Evolutionary conservation across 2,888 invertebrate genomes (phyloP).

Genomic region (Lasioglossum vierecki): DNA sequence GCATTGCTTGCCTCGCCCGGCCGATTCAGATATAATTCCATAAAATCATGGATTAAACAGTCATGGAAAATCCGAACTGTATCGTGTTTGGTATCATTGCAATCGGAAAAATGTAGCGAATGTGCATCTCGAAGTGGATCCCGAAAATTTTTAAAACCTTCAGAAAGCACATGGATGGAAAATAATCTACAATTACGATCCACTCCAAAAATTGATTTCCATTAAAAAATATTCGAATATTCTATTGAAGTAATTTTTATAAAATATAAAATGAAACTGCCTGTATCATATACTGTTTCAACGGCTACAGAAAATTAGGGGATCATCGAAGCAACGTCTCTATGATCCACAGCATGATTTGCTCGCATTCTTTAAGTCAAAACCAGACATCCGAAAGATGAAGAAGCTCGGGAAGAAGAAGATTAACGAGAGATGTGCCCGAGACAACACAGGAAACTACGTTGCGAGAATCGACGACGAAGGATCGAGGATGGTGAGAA

Average conservation of each 20-base stretch:
- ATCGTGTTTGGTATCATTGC: too few species aligned
- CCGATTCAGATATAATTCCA: too few species aligned
- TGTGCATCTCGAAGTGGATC: too few species aligned
- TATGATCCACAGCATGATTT: background rate
- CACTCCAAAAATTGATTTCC: too few species aligned
- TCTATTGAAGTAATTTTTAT: background rate
- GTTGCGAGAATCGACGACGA: constrained; percentile 36
- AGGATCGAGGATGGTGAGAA: background rate
- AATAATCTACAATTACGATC: too few species aligned
- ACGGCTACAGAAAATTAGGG: background rate
- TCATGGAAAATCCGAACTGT: too few species aligned
- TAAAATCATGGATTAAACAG: too few species aligned
- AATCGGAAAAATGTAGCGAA: too few species aligned
- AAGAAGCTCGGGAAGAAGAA: constrained; percentile 2
- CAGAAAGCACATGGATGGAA: too few species aligned
- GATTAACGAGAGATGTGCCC: constrained; percentile 12
- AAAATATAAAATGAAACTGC: background rate
- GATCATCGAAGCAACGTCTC: background rate
- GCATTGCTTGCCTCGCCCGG: too few species aligned
- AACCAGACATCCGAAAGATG: background rate
- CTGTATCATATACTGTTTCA: background rate
- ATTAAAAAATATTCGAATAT: background rate
- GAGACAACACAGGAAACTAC: constrained; percentile 54
- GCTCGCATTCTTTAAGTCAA: background rate
- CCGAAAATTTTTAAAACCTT: too few species aligned